Conservation (phyloP, 2,888 invertebrate species). For the Beris morrisii region DNA sequence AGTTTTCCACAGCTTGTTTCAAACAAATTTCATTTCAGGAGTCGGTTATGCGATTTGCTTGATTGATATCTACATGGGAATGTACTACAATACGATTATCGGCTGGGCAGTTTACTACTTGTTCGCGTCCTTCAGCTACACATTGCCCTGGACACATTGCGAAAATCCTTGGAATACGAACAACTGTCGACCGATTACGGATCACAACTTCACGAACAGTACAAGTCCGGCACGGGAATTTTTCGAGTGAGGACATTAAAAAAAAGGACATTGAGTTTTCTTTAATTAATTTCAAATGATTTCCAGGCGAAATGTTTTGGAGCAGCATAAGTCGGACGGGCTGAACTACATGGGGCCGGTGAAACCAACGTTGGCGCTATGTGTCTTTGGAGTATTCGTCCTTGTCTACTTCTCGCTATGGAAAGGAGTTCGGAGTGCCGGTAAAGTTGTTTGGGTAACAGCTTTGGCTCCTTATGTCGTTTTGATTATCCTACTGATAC, state of each 20-base stretch:
- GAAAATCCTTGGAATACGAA: slow-evolving; percentile 85
- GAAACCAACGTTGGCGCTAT: slow-evolving; percentile 85
- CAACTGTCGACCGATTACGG: slow-evolving; percentile 69
- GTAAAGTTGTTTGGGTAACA: slow-evolving; percentile 96
- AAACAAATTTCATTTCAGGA: slow-evolving; percentile 61
- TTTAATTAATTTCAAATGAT: slow-evolving; percentile 23
- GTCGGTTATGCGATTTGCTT: slow-evolving; percentile 95
- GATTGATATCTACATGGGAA: slow-evolving; percentile 92
- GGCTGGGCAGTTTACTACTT: slow-evolving; percentile 94
- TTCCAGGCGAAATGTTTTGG: slow-evolving; percentile 79
- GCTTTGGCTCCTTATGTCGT: slow-evolving; percentile 92
- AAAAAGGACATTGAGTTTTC: background rate
- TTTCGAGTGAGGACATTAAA: slow-evolving; percentile 70
- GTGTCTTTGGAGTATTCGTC: slow-evolving; percentile 87
- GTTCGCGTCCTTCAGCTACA: slow-evolving; percentile 76
- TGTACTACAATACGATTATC: slow-evolving; percentile 97
- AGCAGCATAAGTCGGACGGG: slow-evolving; percentile 79
- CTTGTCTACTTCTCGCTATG: slow-evolving; percentile 94
- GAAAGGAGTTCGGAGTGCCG: slow-evolving; percentile 92
- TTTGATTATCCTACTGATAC: slow-evolving; percentile 77
- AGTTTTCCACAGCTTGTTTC: background rate
- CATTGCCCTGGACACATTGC: slow-evolving; percentile 86
- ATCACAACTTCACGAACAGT: slow-evolving; percentile 60
- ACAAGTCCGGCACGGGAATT: slow-evolving; percentile 86
- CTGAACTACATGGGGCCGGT: slow-evolving; percentile 86